Conservation (phyloP, 1,140 invertebrate species). For the Gerris buenoi region DNA sequence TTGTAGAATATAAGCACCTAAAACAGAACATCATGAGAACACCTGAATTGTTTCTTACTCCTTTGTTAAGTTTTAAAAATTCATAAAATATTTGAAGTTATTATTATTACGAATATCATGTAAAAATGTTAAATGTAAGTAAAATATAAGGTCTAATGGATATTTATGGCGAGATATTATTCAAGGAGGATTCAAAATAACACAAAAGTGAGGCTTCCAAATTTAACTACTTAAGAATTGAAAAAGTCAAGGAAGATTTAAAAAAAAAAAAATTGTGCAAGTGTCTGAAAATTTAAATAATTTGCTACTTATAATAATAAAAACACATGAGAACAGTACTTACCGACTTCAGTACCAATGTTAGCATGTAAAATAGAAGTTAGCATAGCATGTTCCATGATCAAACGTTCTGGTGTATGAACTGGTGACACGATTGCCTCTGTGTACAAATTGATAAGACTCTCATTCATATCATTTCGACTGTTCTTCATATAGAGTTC, state of each 20-base stretch:
- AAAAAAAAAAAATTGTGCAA: constrained; percentile 18
- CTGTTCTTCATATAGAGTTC: constrained; percentile 57
- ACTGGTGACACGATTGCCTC: constrained; percentile 47
- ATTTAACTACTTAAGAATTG: no score
- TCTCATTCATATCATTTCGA: constrained; percentile 66
- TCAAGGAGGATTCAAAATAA: no score
- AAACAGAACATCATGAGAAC: no score
- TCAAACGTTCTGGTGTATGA: constrained; percentile 56
- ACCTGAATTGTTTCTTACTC: no score
- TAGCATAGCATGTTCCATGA: constrained; percentile 70
- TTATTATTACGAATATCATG: no score
- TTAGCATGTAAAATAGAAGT: constrained; percentile 76
- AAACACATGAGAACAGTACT: constrained; percentile 26
- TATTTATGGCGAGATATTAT: no score
- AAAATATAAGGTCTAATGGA: no score
- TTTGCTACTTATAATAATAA: background rate
- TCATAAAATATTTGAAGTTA: no score
- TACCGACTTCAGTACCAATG: constrained; percentile 76
- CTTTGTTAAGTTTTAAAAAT: no score
- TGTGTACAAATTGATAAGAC: constrained; percentile 48
- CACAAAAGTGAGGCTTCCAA: no score
- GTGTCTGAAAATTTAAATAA: background rate
- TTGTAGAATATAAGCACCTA: constrained; percentile 65
- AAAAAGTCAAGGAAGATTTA: constrained; percentile 17
- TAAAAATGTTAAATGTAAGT: no score